Base-by-base conservation (phyloP, 2,888 invertebrate genomes). In the Pterostichus niger region DNA sequence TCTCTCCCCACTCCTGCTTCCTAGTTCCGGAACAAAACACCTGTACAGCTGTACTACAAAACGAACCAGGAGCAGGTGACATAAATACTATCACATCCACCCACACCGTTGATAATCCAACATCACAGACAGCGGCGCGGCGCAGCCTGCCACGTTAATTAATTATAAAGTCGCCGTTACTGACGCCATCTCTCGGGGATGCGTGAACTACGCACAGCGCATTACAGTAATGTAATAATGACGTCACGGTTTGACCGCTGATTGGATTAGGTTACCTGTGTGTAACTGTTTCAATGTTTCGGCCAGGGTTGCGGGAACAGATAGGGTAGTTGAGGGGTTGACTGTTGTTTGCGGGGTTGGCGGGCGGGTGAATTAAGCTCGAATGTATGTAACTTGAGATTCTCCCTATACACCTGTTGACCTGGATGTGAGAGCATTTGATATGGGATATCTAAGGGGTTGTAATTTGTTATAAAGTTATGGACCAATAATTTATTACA, bases 171-270 rank as follows among this genome's bases (percentile, higher is more conserved):
- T 77, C 52, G 54, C 49, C 40, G 35, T 11, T 56, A 9, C 59
- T 24, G 10, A 10, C 59, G 54, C 15, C 31, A 15, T n/a, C 31
- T 40, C 77, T 59, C 56, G 15, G n/a, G 77, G 77, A 77, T 15
- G 11, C 35, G 59, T 15, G 44, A 56, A 59, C 77, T 44, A 77
- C 44, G 59, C 33, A 15, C 17, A 13, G 24, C 56, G 59, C 40
- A 77, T 77, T 73, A 17, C 59, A 54, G 40, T 77, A 77, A 77
- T 77, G 77, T 35, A 77, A 56, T 77, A 77, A 77, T 77, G 77
- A 77, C 77, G 59, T 77, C 56, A 35, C 15, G 44, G 59, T 77
- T 77, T 77, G 77, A 59, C 77, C 77, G 52, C 77, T 77, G 77
- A 77, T 77, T 77, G 59, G 59, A 59, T 77, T 77, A 71, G 17